Evolutionary conservation across 2,797 vertebrate genomes (phyloP), one percentile per base, ranked within the genome.

Genomic region (Acrocephalus scirpaceus): DNA sequence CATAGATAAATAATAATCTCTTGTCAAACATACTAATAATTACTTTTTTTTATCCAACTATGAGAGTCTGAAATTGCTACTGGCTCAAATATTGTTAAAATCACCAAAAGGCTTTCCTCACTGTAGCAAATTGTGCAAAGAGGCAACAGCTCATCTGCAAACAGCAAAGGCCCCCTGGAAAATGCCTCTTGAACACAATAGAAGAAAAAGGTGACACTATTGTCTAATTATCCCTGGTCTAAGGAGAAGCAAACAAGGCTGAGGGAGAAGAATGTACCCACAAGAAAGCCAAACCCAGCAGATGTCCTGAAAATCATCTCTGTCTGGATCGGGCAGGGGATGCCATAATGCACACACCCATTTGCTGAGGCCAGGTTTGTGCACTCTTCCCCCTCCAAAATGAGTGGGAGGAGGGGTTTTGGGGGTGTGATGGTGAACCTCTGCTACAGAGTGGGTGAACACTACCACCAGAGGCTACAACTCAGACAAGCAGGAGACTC

Each of bases 331-430:
- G 1, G 45, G 22, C 62, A 36, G 22, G 15, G 27, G 8, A 44
- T 44, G 27, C n/a, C 12, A 1, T n/a, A 53, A 32, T 1, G 2
- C 12, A 27, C 3, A 26, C 44, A 36, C 9, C 6, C 22, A 6
- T 58, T 44, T 36, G 27, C 27, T 58, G 71, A 57, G 45, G 27
- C 27, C 22, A 29, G 27, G 12, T 45, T 58, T 38, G 26, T 15
- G 14, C 8, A 11, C 10, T 29, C 22, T 27, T 18, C 8, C 7
- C 7, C 9, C 5, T 8, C 9, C 3, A 13, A 44, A 67, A 26
- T 2, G 12, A 32, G 22, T 21, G 38, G 38, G 18, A n/a, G 18
- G 8, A 51, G 27, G 51, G 38, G 9, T 67, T 67, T 53, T 45
- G 22, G 27, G 15, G 5, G 19, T 53, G 32, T 45, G n/a, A 36